Base-by-base conservation (phyloP, 1,140 invertebrate genomes). In the Dendroctonus ponderosae region DNA sequence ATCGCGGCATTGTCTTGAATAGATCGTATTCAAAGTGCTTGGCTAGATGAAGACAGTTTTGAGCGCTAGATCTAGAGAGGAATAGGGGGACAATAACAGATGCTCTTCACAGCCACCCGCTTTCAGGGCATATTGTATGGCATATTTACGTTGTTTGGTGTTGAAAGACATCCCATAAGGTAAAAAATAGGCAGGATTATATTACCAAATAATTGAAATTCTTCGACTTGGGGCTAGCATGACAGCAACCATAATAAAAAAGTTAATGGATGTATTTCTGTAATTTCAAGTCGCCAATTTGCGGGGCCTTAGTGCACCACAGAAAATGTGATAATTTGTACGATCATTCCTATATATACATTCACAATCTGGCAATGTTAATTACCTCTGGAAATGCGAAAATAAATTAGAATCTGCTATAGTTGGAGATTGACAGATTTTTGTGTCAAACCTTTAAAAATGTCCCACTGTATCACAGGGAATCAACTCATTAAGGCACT, bases 381-480 rank as follows among this genome's bases (percentile, higher is more conserved):
- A 67, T 73, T 76, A 76, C 73, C 75, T 76, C 68, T 62, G 53
- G 65, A 70, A 71, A 71, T 70, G 66, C 70, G 71, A 70, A 72
- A 70, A 70, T 69, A 71, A 73, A 66, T 70, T 67, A 68, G 67
- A 73, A 73, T 71, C 67, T 76, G 70, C 71, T 72, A 26, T 26
- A 59, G 39, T 61, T 67, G 65, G 65, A 66, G 68, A 72, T 70
- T 75, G 74, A 74, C 74, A 75, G 74, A 75, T 75, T 72, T 75
- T 71, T 70, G 72, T 72, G 71, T 74, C 73, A 74, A 71, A 70
- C 71, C 66, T 63, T 49, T 42, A 43, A 40, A 42, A 51, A 57
- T 7, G 46, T 12, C 6, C 44, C 44, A 9, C 49, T 51, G 11
- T 67, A 50, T 46, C 58, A 51, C 51, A 9, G 48, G 11, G 42